phyloP scores from a whole-genome alignment of 2,113 vertebrate genomes.

The Clarias gariepinus region DNA sequence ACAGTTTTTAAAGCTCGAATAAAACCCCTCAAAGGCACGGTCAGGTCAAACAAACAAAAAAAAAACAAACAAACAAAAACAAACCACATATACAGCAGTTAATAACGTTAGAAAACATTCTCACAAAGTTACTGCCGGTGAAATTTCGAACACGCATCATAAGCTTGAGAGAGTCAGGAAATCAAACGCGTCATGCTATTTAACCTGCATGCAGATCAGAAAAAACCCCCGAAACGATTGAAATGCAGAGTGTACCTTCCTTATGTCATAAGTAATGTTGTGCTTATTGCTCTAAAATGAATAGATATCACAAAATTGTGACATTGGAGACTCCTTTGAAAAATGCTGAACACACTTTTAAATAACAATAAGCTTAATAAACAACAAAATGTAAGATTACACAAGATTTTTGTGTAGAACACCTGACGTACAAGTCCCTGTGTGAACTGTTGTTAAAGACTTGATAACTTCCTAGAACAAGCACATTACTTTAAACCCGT shows the following conservation, averaged over 20 bases:
- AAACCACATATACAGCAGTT: conserved; percentile 31
- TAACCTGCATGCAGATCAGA: background rate
- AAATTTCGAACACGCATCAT: background rate
- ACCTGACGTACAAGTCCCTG: background rate
- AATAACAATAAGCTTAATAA: background rate
- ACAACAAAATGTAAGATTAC: background rate
- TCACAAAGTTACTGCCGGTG: background rate
- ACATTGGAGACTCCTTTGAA: background rate
- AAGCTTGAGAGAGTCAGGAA: background rate
- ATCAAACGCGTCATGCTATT: background rate
- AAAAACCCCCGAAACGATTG: background rate
- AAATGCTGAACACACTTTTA: background rate
- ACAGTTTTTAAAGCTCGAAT: background rate
- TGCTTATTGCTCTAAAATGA: background rate
- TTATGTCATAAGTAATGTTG: background rate
- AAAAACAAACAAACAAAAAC: conserved; percentile 1
- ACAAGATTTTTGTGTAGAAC: background rate
- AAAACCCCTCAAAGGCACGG: conserved; percentile 51
- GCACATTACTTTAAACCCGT: background rate
- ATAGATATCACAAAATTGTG: background rate
- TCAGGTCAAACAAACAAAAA: background rate
- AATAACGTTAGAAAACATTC: conserved; percentile 11
- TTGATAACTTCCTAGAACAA: background rate
- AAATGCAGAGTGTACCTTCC: background rate
- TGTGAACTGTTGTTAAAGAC: background rate